These are phyloP conservation scores for Pachyrhynchus sulphureomaculatus DNA, from an alignment of 1,140 invertebrate genomes.

Conservation along the genomic window DNA sequence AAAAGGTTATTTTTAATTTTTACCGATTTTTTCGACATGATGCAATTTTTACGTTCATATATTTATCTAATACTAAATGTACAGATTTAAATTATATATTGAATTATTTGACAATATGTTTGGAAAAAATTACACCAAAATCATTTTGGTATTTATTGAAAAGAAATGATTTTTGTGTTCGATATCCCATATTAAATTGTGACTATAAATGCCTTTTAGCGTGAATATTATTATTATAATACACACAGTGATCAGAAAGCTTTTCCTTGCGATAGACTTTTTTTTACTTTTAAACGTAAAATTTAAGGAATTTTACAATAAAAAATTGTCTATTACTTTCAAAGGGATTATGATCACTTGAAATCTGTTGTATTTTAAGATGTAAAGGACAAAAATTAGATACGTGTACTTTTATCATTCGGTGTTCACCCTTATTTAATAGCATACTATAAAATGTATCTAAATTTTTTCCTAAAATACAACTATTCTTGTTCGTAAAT, in stretches of 20 bases:
- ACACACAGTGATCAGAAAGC: background rate
- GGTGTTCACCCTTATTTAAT: conserved; percentile 17
- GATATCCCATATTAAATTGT: conserved; percentile 45
- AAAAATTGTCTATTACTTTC: too few relatives aligned
- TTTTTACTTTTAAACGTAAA: too few relatives aligned
- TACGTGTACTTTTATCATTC: conserved; percentile 26
- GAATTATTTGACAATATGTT: conserved; percentile 50
- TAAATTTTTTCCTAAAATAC: conserved; percentile 43
- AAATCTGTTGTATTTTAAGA: conserved; percentile 47
- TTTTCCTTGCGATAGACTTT: background rate
- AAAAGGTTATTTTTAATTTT: conserved; percentile 32
- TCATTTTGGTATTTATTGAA: conserved; percentile 12
- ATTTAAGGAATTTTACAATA: too few relatives aligned
- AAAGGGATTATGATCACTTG: background rate
- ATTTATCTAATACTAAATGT: conserved; percentile 22
- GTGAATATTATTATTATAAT: conserved; percentile 46
- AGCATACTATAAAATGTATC: conserved; percentile 15
- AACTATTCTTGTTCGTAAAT: conserved; percentile 48
- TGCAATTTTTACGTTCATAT: conserved; percentile 15
- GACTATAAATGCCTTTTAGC: conserved; percentile 53
- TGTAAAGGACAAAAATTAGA: conserved; percentile 40
- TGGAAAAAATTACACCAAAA: conserved; percentile 20
- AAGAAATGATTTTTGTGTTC: conserved; percentile 33
- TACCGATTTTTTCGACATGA: conserved; percentile 6
- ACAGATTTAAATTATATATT: conserved; percentile 40